Conservation (phyloP, 2,888 invertebrate species). For the Pachliopta kotzebuea region DNA sequence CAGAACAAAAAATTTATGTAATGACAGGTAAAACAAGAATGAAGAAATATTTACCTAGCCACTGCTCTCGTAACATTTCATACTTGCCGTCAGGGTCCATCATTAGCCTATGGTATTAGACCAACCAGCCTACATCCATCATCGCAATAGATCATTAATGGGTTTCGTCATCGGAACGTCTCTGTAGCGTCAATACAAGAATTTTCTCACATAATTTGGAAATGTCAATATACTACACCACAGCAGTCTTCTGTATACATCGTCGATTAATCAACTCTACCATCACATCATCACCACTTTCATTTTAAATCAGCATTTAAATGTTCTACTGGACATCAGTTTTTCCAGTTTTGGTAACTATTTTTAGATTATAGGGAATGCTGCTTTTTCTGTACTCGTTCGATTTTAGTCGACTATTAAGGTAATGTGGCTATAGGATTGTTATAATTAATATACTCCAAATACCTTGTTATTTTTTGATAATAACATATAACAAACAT, state of each 20-base stretch:
- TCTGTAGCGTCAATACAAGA: constrained; percentile 17
- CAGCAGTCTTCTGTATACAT: constrained; percentile 11
- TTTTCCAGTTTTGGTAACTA: too few species aligned
- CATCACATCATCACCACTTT: background rate
- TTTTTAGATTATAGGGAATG: too few species aligned
- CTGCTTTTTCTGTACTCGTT: too few species aligned
- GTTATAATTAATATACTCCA: too few species aligned
- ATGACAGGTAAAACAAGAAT: background rate
- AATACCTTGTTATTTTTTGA: too few species aligned
- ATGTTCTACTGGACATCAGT: too few species aligned
- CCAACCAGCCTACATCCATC: constrained; percentile 10
- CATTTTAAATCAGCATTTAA: too few species aligned
- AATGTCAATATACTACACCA: constrained; percentile 19
- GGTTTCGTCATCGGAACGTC: constrained; percentile 23
- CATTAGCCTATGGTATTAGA: constrained; percentile 22
- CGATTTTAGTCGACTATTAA: too few species aligned
- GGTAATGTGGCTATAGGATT: too few species aligned
- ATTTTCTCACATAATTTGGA: constrained; percentile 29
- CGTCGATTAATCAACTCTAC: constrained; percentile 15
- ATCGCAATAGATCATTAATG: constrained; percentile 26
- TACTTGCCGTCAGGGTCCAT: constrained; percentile 19
- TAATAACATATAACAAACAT: too few species aligned
- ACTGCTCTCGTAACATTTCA: constrained; percentile 15
- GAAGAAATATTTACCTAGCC: background rate
- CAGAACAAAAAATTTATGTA: background rate